Evolutionary conservation across 2,797 vertebrate species (phyloP), one percentile per base, ranked within the genome.

Genomic region (Acipenser oxyrinchus): DNA sequence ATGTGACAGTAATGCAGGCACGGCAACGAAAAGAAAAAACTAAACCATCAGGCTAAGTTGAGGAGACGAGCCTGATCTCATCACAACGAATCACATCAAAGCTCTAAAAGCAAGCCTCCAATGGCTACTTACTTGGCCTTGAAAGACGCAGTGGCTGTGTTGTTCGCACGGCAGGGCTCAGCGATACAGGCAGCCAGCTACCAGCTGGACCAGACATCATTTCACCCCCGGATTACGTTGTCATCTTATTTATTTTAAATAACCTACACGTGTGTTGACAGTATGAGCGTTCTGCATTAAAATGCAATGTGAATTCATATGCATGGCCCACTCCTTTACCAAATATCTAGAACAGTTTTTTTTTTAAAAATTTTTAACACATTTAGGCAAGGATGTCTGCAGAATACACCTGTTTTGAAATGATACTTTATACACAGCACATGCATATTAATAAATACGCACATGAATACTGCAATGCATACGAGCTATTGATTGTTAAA

Each of bases 1-100:
- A 80, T 78, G 79, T 83, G 76, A 78, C 68, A 64, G 49, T 51
- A 37, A 37, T 66, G 48, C 52, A 64, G 70, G 49, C 15, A 13
- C 68, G 48, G 63, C 37, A 52, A 51, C 48, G 10, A 13, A 37
- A 55, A 65, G 48, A 68, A 75, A 79, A 70, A 62, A 68, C 69
- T 50, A 48, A 64, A 68, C 74, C 8, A 63, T 65, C 68, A 71
- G 73, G 73, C 66, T 68, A 10, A 66, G 69, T 71, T 60, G 55
- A 67, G 62, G 64, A 63, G 69, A 73, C 8, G 6, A 66, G 67
- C 69, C 72, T 53, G 48, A 73, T 78, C 70, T 70, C 76, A 76
- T 72, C 51, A 71, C 63, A 71, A 74, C 68, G 72, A 78, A 76
- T 78, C 51, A 82, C 69, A 73, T 70, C 74, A 49, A 55, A 70